Percentiles rank a stretch among this genome's conserved stretches.
Evolutionary conservation across 2,888 invertebrate species (phyloP).

Genomic region (Ichneumoninae sp.): DNA sequence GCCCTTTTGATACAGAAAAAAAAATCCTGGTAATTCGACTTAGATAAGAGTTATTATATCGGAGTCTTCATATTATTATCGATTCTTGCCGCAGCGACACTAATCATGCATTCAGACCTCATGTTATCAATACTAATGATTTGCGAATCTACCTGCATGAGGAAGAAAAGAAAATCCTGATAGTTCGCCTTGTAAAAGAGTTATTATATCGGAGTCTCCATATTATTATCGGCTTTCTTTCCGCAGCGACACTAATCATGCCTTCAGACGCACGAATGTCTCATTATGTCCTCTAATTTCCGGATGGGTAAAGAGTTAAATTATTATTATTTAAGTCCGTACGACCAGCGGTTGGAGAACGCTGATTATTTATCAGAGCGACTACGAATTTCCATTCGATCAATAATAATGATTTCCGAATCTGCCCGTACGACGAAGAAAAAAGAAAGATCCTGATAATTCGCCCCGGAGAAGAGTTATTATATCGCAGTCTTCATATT

Average conservation of each 20-base stretch:
- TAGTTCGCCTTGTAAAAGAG: conserved; percentile 30
- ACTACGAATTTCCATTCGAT: neutral
- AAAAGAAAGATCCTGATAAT: conserved; percentile 41
- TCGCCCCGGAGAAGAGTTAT: conserved; percentile 40
- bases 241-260: conserved; percentile 3
- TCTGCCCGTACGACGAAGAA: neutral
- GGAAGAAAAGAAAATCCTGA: conserved; percentile 13
- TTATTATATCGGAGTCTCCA: conserved; percentile 50
- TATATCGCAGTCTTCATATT: conserved; percentile 51
- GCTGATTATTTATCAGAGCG: neutral
- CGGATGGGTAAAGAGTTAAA: neutral
- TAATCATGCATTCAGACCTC: conserved; percentile 7
- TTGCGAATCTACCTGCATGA: neutral
- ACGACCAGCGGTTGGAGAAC: neutral
- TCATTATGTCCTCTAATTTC: neutral
- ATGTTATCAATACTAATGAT: conserved; percentile 34
- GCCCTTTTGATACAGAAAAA: neutral
- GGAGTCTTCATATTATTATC: conserved; percentile 49
- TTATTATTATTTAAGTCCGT: neutral
- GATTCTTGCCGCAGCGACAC: conserved; percentile 31
- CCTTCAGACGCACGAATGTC: neutral
- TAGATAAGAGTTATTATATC: conserved; percentile 45
- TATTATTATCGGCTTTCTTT: conserved; percentile 43
- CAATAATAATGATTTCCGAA: conserved; percentile 43
- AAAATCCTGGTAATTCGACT: conserved; percentile 35